Base-by-base conservation (phyloP, 2,888 invertebrate genomes). In the Meganola albula region DNA sequence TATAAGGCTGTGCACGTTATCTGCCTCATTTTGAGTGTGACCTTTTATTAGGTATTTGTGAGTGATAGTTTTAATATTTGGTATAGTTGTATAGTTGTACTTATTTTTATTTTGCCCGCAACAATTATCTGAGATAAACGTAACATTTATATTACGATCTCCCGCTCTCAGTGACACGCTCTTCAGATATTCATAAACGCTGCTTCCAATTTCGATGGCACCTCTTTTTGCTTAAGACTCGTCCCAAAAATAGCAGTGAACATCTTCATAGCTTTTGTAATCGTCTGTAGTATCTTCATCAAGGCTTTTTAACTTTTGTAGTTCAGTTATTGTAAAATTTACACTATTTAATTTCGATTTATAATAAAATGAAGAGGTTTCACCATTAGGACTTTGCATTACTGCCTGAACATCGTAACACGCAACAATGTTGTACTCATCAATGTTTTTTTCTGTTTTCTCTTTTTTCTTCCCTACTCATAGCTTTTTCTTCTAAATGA, bases 401-500 rank as follows among this genome's bases (percentile, higher is more conserved):
- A 37, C 14, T n/a, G 41, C 37, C 21, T 41, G 41, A 4, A 41
- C 25, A 30, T 41, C 37, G 14, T 23, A 37, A 13, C 27, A 16
- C 2, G 21, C 28, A 23, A 12, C 18, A 16, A 34, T 31, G 10
- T 28, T 39, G 13, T 7, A 26, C 6, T 34, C 28, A 12, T 28
- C 18, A 9, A 39, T 34, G 11, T 37, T 46, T 16, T 34, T 2
- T 31, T 11, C 42, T 24, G 23, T 46, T 42, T 10, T 31, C 22
- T 11, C 20, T 29, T 29, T 51, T 47, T 33, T 41, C 44, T 26
- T 21, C 26, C 29, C 48, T 31, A 28, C 39, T 40, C 12, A 40
- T 10, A 12, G 23, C 13, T 26, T 49, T 48, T 32, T 50, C 43
- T 45, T 44, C 25, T 10, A 50, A 25, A 36, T 50, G 46, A 6